Conservation (phyloP, 2,888 invertebrate genomes). For the Athetis lepigone region DNA sequence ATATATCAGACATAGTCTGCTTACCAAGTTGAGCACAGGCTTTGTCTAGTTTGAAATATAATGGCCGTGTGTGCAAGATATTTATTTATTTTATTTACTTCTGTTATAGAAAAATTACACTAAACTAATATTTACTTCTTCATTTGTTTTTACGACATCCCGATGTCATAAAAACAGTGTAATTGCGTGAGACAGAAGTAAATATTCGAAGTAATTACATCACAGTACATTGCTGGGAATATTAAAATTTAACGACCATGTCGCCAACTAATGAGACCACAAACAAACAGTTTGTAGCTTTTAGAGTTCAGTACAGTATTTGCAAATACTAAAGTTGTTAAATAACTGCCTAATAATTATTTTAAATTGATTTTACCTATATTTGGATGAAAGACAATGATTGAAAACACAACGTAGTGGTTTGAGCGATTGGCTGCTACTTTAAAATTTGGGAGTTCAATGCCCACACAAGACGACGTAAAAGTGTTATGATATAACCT, state of each 20-base stretch:
- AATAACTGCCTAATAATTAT: slow-evolving; percentile 10
- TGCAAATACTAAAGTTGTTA: neutral
- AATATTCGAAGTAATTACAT: slow-evolving; percentile 26
- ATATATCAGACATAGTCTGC: too few species aligned
- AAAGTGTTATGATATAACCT: too few species aligned
- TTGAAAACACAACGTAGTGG: too few species aligned
- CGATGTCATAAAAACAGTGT: slow-evolving; percentile 3
- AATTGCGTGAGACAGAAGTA: slow-evolving; percentile 21
- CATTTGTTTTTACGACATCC: slow-evolving; percentile 8
- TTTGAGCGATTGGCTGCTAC: too few species aligned
- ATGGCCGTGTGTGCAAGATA: too few species aligned
- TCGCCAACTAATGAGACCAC: slow-evolving; percentile 18
- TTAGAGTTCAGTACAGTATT: slow-evolving; percentile 24
- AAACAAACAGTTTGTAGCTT: slow-evolving; percentile 31
- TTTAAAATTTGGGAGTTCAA: too few species aligned
- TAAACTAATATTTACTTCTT: neutral
- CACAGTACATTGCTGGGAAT: neutral
- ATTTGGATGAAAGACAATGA: neutral
- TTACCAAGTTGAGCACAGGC: too few species aligned
- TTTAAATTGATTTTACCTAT: slow-evolving; percentile 3
- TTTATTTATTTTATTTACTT: too few species aligned
- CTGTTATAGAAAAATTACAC: too few species aligned
- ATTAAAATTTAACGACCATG: slow-evolving; percentile 24
- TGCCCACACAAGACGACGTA: too few species aligned
- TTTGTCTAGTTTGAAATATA: too few species aligned